These are phyloP conservation scores for Caerostris darwini DNA, from an alignment of 1,140 invertebrate species.

Conservation along the genomic window DNA sequence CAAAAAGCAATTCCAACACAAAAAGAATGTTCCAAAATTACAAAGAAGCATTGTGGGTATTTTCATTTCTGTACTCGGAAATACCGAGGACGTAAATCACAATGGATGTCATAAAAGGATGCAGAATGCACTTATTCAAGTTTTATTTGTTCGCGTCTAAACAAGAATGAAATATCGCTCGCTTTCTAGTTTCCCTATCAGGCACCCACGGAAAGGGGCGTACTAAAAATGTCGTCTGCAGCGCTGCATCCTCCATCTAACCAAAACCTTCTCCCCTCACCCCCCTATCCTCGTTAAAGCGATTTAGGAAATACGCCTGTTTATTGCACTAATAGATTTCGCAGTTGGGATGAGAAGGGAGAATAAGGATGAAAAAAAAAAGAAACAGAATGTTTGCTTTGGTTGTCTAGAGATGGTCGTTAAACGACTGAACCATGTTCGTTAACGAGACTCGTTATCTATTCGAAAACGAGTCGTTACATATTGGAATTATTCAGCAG, in stretches of 20 bases:
- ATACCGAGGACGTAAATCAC: not conserved
- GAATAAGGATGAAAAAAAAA: not conserved
- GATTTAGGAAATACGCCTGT: not conserved
- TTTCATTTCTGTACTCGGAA: not conserved
- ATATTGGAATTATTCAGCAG: not conserved
- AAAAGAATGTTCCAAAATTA: not conserved
- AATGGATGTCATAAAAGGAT: not conserved
- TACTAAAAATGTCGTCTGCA: not conserved
- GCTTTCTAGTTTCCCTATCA: not conserved
- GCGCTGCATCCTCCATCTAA: too few species aligned
- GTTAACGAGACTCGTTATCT: slow-evolving; percentile 20
- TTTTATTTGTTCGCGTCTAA: too few species aligned
- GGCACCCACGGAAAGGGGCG: not conserved
- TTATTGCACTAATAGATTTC: slow-evolving; percentile 16
- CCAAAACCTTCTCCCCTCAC: too few species aligned
- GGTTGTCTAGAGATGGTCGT: not conserved
- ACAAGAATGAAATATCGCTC: not conserved
- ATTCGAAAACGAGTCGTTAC: slow-evolving; percentile 13
- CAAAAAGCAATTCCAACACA: not conserved
- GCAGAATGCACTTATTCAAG: not conserved
- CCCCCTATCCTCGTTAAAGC: too few species aligned
- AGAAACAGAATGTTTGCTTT: not conserved
- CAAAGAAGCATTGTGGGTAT: not conserved
- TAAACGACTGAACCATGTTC: not conserved
- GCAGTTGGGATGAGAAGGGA: too few species aligned